Base-by-base conservation (phyloP, 2,888 invertebrate genomes). In the Melolontha melolontha region DNA sequence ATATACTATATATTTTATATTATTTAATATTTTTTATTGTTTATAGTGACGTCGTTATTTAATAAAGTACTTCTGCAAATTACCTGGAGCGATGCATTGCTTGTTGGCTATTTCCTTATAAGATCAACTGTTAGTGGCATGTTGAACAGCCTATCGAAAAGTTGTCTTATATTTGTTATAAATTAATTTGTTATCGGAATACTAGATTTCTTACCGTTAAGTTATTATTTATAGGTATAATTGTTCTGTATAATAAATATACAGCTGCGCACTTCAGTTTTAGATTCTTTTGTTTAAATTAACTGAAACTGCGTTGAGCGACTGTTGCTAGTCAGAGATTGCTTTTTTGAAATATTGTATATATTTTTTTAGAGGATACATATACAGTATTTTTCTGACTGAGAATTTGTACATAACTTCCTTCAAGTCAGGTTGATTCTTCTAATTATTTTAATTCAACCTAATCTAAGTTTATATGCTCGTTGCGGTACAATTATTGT, bases 321-420 rank as follows among this genome's bases (percentile, higher is more conserved):
- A 79, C 80, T 80, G 79, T 79, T 74, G 75, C 80, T 81, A 81
- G 81, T 81, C 80, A 79, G 78, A 79, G 77, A 68, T 70, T 72
- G 73, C 75, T 74, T 76, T 70, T 74, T 73, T 74, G 70, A 78
- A 79, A 80, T 80, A 80, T 80, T 80, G 80, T 80, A 79, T 80
- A 80, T 80, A 79, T 78, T 79, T 79, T 22, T 78, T 73, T 71
- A 62, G 63, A 29, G 69, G 57, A 78, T 79, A 78, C 76, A 79
- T 81, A 80, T 81, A 79, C 81, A 80, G 77, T 80, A 82, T 81
- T 81, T 81, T 80, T 81, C 79, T 80, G 81, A 80, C 79, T 74
- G 71, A 71, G 64, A 57, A 70, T 69, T 66, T 72, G 72, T 73
- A 72, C 68, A 73, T 73, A 72, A 67, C 59, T 69, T 68, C 68